A percentile compares a stretch with the other conserved stretches of the same genome.
Evolutionary conservation across 2,888 invertebrate genomes (phyloP).

Genomic region (Caenorhabditis imperialis): DNA sequence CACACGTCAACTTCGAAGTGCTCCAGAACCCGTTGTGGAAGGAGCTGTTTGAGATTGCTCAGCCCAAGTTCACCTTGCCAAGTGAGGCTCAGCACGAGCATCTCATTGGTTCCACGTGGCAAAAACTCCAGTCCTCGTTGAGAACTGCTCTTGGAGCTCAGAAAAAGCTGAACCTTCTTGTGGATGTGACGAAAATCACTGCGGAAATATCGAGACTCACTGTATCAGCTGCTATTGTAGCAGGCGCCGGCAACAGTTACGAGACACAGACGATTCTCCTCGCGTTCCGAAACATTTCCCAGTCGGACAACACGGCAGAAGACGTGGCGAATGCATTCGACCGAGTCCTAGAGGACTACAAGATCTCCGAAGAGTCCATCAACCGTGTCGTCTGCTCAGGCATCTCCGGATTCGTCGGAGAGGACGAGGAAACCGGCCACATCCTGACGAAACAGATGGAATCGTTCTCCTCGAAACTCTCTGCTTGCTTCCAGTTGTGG

Average conservation of each 20-base stretch:
- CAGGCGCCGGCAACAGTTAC: constrained; percentile 44
- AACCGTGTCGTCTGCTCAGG: constrained; percentile 53
- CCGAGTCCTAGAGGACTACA: constrained; percentile 32
- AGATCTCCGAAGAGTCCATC: constrained; percentile 21
- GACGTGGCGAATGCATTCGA: constrained; percentile 28
- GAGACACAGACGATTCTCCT: constrained; percentile 52
- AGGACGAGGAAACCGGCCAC: constrained; percentile 5
- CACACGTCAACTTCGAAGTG: constrained; percentile 55
- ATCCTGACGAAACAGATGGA: constrained; percentile 38
- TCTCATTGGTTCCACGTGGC: constrained; percentile 25
- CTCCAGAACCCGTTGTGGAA: constrained; percentile 66
- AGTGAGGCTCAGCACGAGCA: constrained; percentile 59
- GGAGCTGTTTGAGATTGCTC: constrained; percentile 69
- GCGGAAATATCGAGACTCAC: constrained; percentile 26
- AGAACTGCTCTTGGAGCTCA: constrained; percentile 24
- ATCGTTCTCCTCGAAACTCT: constrained; percentile 21
- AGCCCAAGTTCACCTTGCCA: constrained; percentile 72
- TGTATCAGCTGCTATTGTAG: constrained; percentile 50
- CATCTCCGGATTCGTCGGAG: constrained; percentile 14
- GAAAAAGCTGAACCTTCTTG: constrained; percentile 44
- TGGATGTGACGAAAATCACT: constrained; percentile 41
- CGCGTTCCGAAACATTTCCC: constrained; percentile 19
- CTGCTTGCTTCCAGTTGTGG: constrained; percentile 23
- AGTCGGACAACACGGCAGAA: constrained; percentile 30
- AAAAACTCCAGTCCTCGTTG: constrained; percentile 51